Evolutionary conservation across 2,888 invertebrate genomes (phyloP).

Genomic region (Theristus sp.): DNA sequence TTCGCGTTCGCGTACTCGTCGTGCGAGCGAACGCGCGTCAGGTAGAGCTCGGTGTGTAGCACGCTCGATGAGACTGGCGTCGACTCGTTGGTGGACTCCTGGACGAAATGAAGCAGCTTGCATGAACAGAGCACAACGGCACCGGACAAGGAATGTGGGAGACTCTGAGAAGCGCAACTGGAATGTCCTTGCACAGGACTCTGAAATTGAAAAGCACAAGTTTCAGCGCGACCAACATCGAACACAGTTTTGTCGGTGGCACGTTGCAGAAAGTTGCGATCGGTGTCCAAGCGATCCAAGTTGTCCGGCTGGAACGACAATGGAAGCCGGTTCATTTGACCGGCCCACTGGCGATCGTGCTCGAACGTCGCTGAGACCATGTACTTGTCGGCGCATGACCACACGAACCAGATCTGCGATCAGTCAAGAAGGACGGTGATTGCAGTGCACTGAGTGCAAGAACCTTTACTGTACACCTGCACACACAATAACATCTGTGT

Average conservation of each 20-base stretch:
- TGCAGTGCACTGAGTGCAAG: no score
- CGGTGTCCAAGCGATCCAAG: background rate
- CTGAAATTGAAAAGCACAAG: background rate
- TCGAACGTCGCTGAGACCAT: background rate
- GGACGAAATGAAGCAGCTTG: no score
- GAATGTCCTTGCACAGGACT: no score
- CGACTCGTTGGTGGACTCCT: background rate
- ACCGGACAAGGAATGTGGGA: no score
- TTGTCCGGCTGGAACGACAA: background rate
- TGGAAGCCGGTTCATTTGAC: conserved; percentile 1
- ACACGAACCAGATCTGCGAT: conserved; percentile 1
- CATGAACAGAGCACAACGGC: no score
- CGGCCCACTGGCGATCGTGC: conserved; percentile 3
- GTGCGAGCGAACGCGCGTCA: background rate
- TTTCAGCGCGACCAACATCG: background rate
- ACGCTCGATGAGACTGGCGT: background rate
- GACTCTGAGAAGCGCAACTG: no score
- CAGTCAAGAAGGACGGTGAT: no score
- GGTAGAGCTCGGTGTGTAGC: conserved; percentile 1
- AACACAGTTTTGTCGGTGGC: background rate
- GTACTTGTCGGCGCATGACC: conserved; percentile 2
- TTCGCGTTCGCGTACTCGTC: background rate
- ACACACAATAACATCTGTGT: no score
- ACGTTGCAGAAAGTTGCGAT: background rate
- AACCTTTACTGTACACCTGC: no score